These are phyloP conservation scores for Forpus xanthops DNA, from an alignment of 2,797 vertebrate genomes.

Conservation along the genomic window DNA sequence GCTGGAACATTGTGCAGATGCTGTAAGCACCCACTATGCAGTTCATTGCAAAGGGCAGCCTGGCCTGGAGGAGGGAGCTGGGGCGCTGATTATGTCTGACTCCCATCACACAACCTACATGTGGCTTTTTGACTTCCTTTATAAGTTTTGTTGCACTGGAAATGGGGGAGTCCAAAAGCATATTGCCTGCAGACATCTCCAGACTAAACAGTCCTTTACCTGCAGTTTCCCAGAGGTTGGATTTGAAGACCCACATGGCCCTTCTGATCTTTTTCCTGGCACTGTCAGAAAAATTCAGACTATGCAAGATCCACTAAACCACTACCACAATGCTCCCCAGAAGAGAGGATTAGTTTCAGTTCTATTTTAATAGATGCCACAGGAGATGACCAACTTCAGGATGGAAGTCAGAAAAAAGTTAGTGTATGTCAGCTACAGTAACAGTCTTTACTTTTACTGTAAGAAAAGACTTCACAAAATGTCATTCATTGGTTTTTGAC, in stretches of 20 bases:
- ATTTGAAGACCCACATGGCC: background rate
- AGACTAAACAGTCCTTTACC: background rate
- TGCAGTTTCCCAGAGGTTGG: background rate
- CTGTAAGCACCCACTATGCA: background rate
- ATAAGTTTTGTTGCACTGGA: background rate
- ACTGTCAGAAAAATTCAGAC: background rate
- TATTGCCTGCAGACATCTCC: background rate
- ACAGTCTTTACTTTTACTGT: background rate
- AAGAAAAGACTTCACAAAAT: background rate
- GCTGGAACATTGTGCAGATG: accelerated
- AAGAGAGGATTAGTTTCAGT: background rate
- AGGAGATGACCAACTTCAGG: background rate
- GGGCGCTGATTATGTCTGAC: background rate
- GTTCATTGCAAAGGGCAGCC: background rate
- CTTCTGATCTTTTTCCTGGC: background rate
- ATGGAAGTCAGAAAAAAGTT: background rate
- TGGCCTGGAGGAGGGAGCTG: background rate
- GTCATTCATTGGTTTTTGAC: background rate
- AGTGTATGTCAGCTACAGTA: background rate
- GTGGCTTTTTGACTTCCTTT: background rate
- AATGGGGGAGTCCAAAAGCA: background rate
- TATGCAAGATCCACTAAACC: background rate
- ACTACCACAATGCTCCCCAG: accelerated
- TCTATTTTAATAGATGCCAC: background rate
- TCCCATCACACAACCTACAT: background rate